Conservation (phyloP, 2,113 vertebrate genomes). For the Plecotus auritus region DNA sequence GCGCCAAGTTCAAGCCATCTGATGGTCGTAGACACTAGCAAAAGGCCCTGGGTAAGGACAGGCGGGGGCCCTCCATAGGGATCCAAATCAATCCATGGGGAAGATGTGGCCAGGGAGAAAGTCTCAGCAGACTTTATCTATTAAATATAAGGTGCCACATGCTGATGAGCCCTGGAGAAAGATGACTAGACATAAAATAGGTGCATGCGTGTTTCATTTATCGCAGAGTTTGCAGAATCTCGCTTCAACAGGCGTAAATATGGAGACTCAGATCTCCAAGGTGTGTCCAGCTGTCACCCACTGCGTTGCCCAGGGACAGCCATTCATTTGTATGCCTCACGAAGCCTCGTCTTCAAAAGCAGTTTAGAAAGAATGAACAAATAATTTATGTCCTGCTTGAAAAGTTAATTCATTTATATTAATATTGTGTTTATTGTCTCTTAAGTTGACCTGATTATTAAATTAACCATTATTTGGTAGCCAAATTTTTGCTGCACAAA, state of each 20-base stretch:
- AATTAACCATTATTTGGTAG: constrained; percentile 59
- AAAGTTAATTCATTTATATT: constrained; percentile 69
- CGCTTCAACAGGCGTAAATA: background rate
- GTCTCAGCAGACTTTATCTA: background rate
- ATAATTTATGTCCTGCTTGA: constrained; percentile 65
- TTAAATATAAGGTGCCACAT: background rate
- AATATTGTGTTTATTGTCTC: constrained; percentile 57
- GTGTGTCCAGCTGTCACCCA: rapidly evolving
- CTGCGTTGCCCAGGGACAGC: background rate
- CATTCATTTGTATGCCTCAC: background rate
- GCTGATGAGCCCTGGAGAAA: background rate
- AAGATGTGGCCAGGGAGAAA: background rate
- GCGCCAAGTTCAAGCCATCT: background rate
- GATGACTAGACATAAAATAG: background rate
- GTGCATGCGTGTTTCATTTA: background rate
- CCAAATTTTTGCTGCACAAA: constrained; percentile 37
- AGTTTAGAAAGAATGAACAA: constrained; percentile 48
- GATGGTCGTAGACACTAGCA: rapidly evolving
- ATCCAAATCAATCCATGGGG: background rate
- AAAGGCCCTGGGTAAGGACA: background rate
- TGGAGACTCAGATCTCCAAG: too few relatives aligned
- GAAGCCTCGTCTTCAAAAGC: background rate
- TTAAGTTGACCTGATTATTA: constrained; percentile 62
- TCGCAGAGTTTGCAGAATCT: background rate
- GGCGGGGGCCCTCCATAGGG: background rate